Conservation (phyloP, 2,888 invertebrate species). For the Parnassius mnemosyne region DNA sequence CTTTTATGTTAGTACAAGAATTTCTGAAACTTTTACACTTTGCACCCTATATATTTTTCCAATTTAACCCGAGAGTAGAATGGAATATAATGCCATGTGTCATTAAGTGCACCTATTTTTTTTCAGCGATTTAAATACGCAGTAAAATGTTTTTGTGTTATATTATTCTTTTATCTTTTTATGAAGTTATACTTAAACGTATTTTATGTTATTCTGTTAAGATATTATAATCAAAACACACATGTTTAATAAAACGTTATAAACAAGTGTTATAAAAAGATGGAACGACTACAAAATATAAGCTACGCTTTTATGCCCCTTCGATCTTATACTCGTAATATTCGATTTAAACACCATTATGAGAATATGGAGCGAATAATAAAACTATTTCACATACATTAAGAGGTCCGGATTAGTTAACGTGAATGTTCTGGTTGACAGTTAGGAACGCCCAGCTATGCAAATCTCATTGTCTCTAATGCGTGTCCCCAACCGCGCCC, state of each 20-base stretch:
- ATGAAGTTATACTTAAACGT: conserved; percentile 13
- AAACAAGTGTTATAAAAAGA: conserved; percentile 4
- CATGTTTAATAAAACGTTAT: conserved; percentile 11
- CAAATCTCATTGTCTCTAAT: conserved; percentile 77
- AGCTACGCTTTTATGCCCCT: no score
- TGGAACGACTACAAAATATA: no score
- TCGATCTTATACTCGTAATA: not conserved
- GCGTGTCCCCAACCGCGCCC: conserved; percentile 61
- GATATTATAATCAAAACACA: conserved; percentile 18
- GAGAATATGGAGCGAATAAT: conserved; percentile 50
- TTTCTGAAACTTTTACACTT: no score
- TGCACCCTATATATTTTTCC: no score
- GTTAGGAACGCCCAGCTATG: conserved; percentile 73
- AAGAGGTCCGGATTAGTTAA: conserved; percentile 65
- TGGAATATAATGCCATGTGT: no score
- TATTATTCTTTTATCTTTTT: conserved; percentile 17
- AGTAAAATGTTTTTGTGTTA: not conserved
- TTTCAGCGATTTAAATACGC: no score
- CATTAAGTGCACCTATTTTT: not conserved
- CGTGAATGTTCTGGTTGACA: conserved; percentile 76
- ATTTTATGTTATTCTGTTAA: conserved; percentile 23
- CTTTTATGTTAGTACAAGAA: no score
- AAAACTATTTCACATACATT: conserved; percentile 63
- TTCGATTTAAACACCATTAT: conserved; percentile 43
- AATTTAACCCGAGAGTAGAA: no score